phyloP scores from a whole-genome alignment of 2,113 vertebrate species.

The Actenoides hombroni region DNA sequence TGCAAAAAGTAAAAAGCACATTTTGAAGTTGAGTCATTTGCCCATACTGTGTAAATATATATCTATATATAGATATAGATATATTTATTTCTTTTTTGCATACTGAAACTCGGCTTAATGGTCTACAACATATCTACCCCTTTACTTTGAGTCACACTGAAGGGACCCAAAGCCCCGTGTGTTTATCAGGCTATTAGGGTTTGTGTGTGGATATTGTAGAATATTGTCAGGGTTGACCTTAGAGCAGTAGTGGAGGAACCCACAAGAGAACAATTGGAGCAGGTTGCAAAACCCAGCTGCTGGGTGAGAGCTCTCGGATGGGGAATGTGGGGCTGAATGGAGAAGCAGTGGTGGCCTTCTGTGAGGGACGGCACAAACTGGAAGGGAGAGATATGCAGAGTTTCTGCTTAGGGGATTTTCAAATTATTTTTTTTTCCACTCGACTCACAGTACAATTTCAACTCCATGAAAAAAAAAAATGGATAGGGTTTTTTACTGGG shows the following conservation, averaged over 20 bases:
- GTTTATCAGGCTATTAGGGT: neutral
- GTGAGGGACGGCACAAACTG: fast-evolving
- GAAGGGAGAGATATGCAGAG: neutral
- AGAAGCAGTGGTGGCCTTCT: neutral
- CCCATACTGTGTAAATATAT: neutral
- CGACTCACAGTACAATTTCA: neutral
- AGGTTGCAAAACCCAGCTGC: neutral
- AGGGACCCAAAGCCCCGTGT: fast-evolving
- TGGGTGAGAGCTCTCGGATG: neutral
- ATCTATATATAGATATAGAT: too few relatives aligned
- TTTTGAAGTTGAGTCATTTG: neutral
- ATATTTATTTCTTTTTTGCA: neutral
- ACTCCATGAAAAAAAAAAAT: neutral
- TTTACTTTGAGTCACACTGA: neutral
- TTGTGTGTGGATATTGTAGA: neutral
- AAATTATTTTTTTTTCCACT: neutral
- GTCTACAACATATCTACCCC: neutral
- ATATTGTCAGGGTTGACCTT: neutral
- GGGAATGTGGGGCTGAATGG: fast-evolving
- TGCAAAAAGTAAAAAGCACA: neutral
- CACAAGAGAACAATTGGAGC: neutral
- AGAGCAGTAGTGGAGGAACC: neutral
- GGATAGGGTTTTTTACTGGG: neutral
- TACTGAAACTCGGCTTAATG: neutral
- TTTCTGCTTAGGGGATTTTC: neutral